These are phyloP conservation scores for Pomacea canaliculata DNA, from an alignment of 2,888 invertebrate genomes.

Conservation along the genomic window DNA sequence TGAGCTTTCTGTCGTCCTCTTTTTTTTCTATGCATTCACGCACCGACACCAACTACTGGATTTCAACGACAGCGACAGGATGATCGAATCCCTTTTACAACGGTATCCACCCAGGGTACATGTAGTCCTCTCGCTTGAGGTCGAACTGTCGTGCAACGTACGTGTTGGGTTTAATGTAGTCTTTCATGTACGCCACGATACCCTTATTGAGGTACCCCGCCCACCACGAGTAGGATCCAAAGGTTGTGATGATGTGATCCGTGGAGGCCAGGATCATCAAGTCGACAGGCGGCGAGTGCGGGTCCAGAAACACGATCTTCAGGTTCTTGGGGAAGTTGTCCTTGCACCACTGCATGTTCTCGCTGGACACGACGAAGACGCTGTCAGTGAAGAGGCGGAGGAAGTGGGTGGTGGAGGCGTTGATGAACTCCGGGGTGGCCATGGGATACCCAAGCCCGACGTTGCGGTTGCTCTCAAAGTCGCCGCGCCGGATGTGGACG, in stretches of 20 bases:
- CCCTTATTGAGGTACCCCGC: constrained; percentile 41
- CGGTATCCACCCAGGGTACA: constrained; percentile 24
- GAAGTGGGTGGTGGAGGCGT: constrained; percentile 37
- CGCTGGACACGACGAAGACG: constrained; percentile 42
- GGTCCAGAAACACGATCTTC: background rate
- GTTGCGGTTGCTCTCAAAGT: constrained; percentile 1
- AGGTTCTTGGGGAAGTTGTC: constrained; percentile 30
- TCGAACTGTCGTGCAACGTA: background rate
- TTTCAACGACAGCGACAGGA: too few species aligned
- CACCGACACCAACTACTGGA: too few species aligned
- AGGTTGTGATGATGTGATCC: constrained; percentile 46
- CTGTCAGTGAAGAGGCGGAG: constrained; percentile 27
- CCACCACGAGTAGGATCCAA: constrained; percentile 54
- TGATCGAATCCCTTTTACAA: background rate
- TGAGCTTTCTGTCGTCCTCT: background rate
- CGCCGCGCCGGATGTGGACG: constrained; percentile 22
- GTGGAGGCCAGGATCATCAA: constrained; percentile 42
- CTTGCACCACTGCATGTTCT: constrained; percentile 40
- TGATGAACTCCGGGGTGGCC: constrained; percentile 38
- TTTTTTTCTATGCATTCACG: too few species aligned
- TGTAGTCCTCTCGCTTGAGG: constrained; percentile 3
- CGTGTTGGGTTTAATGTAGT: constrained; percentile 10
- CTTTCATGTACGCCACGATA: constrained; percentile 41
- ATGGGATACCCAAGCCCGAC: constrained; percentile 33
- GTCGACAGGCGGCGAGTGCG: constrained; percentile 34